Base-by-base conservation (phyloP, 2,888 invertebrate genomes). In the Carabus problematicus region DNA sequence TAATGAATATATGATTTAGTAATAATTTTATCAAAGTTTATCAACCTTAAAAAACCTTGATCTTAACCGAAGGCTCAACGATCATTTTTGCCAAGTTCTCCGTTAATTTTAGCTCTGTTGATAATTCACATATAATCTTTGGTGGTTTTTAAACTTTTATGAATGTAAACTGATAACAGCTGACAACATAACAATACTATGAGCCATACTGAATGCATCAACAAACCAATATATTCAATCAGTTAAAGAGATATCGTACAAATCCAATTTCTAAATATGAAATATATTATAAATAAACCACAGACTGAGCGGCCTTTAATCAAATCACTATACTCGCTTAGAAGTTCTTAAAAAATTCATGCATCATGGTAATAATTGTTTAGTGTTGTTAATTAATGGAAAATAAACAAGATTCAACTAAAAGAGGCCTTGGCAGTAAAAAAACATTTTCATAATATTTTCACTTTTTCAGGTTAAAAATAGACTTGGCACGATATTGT, bases 401-500 rank as follows among this genome's bases (percentile, higher is more conserved):
- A 45, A 45, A 11, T 12, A 45, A 45, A 45, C 11, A 45, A 45
- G 7, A 45, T 45, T 45, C 7, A 1, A 45, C 14, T 45, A 14
- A 45, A 1, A 45, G 14, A 45, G 14, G 14, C 14, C 2, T 12
- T 45, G 29, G 29, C 29, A 29, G 14, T 45, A 1, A 14, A 45
- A 45, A 45, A 45, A 45, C 45, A 45, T 45, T 11, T 45, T 45
- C 45, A 45, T 12, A 45, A 45, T 45, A 12, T 45, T 45, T 45
- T 12, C 14, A 14, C 14, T 45, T 45, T 45, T 7, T 3, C 14
- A 45, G 7, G 14, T 45, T 12, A 45, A 45, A 45, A 12, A 12
- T 45, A 12, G 7, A 45, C 14, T 45, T 29, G 29, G 29, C 29
- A 29, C 2, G 29, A 29, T 29, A 29, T 29, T 29, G 29, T 3